Conservation (phyloP, 2,113 vertebrate species). For the Donacobius atricapilla region DNA sequence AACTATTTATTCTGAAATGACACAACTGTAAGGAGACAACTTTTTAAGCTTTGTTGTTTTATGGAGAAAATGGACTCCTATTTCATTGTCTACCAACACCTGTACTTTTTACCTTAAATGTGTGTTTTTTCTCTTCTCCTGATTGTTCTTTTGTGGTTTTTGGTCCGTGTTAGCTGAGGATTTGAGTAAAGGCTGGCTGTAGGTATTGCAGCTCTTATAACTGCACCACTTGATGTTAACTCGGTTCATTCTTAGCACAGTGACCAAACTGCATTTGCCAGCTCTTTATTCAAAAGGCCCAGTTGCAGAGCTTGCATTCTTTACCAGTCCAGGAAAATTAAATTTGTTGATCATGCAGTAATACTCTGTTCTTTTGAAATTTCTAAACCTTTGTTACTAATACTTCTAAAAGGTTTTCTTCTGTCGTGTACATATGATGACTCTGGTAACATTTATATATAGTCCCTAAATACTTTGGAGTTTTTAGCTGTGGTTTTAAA, state of each 20-base stretch:
- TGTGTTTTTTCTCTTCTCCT: background rate
- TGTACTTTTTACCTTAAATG: background rate
- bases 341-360: constrained; percentile 54
- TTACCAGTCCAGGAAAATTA: background rate
- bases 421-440: background rate
- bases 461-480: background rate
- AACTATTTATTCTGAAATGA: background rate
- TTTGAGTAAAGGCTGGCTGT: background rate
- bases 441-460: background rate
- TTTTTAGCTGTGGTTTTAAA: background rate
- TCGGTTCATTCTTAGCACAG: background rate
- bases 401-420: background rate
- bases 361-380: constrained; percentile 33
- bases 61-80: background rate
- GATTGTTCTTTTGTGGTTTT: background rate
- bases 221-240: background rate
- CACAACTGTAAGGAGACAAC: background rate
- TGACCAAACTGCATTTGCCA: constrained; percentile 4
- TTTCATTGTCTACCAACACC: background rate
- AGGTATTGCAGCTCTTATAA: background rate
- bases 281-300: constrained; percentile 30
- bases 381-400: constrained; percentile 21
- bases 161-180: background rate
- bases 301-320: constrained; percentile 47
- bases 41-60: background rate